These are phyloP conservation scores for Rhynchonema sp. DNA, from an alignment of 2,888 invertebrate species.

Conservation along the genomic window DNA sequence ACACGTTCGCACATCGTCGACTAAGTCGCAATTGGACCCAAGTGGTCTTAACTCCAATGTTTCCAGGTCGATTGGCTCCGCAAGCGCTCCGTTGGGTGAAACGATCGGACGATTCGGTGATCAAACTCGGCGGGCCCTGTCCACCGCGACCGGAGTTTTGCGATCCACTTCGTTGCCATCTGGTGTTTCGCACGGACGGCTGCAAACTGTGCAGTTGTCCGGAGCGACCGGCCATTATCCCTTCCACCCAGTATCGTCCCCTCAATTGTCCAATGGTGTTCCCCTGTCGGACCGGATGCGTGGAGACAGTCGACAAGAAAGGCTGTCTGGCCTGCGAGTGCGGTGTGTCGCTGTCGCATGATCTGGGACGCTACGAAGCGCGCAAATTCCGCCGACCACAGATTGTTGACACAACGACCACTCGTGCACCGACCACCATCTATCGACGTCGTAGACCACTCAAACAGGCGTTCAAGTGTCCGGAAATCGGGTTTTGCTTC, in stretches of 20 bases:
- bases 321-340: neutral
- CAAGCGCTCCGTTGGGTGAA: neutral
- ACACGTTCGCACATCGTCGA: too few relatives aligned
- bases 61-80: neutral
- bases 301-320: neutral
- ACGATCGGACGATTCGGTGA: neutral
- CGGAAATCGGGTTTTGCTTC: neutral
- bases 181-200: conserved; percentile 20
- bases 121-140: too few relatives aligned
- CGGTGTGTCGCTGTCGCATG: neutral
- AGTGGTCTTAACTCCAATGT: too few relatives aligned
- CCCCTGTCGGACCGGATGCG: neutral
- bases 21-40: too few relatives aligned
- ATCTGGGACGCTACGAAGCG: neutral
- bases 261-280: neutral
- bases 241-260: neutral
- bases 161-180: conserved; percentile 12
- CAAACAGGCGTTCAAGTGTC: neutral
- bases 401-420: too few relatives aligned
- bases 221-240: neutral
- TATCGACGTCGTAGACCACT: neutral
- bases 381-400: neutral
- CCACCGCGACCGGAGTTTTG: neutral
- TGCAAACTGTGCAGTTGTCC: conserved; percentile 24
- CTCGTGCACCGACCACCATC: neutral